Evolutionary conservation across 2,888 invertebrate species (phyloP).

Genomic region (Xestobium rufovillosum): DNA sequence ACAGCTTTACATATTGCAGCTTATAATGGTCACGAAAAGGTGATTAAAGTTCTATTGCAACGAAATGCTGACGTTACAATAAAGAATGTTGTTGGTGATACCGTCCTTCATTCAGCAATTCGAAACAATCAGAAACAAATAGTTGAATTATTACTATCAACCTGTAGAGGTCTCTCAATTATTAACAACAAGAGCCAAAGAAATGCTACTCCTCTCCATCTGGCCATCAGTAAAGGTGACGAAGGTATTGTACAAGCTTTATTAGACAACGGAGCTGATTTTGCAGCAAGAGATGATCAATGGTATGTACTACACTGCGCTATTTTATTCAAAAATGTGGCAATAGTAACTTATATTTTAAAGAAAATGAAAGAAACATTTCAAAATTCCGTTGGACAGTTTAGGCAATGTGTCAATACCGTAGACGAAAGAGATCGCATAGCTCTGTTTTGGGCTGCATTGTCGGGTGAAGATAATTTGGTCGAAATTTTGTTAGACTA

Average conservation of each 20-base stretch:
- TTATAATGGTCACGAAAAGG: not conserved
- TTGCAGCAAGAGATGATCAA: no score
- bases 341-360: no score
- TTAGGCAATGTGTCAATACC: no score
- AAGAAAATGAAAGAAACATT: no score
- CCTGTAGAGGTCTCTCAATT: no score
- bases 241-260: not conserved
- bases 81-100: not conserved
- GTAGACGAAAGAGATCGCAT: no score
- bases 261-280: constrained; percentile 1
- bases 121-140: not conserved
- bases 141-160: not conserved
- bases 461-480: not conserved
- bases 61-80: not conserved
- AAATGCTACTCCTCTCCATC: not conserved
- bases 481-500: not conserved
- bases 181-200: not conserved
- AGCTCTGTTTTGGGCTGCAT: no score
- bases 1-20: not conserved
- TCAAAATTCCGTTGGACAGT: no score
- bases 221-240: not conserved
- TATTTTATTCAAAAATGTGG: no score
- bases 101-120: not conserved
- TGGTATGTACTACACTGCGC: no score
- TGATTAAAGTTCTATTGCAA: not conserved